phyloP scores from a whole-genome alignment of 1,140 invertebrate genomes.

The Penaeus indicus region DNA sequence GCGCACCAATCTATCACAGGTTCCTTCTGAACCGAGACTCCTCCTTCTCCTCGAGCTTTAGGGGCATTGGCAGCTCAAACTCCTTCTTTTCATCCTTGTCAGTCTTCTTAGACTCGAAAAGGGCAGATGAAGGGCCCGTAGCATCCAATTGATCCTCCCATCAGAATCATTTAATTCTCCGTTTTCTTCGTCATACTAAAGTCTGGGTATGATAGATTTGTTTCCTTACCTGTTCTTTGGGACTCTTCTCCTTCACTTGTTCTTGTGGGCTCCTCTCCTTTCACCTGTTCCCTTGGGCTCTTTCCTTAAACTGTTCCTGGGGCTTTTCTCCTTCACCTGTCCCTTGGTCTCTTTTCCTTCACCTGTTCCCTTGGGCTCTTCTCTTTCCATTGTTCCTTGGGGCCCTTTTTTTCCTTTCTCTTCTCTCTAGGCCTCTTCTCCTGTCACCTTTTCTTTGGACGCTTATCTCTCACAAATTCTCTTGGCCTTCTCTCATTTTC shows the following conservation, averaged over 20 bases:
- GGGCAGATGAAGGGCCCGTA: not conserved
- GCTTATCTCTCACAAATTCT: not conserved
- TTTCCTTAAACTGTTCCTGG: not conserved
- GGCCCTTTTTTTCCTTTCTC: not conserved
- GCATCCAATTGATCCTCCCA: too few relatives aligned
- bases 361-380: constrained; percentile 24
- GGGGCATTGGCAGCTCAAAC: not conserved
- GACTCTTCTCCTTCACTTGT: constrained; percentile 34
- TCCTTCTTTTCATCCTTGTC: not conserved
- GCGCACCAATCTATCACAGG: constrained; percentile 52
- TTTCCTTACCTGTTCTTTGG: not conserved
- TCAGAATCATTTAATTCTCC: too few relatives aligned
- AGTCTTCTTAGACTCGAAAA: not conserved
- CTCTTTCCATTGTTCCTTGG: constrained; percentile 18
- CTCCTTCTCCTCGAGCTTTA: not conserved
- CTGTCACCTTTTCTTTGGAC: not conserved
- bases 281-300: not conserved
- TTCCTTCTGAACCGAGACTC: constrained; percentile 29
- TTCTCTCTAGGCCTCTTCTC: not conserved
- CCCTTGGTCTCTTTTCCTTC: not conserved
- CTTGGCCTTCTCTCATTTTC: not conserved
- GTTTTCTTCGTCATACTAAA: constrained; percentile 6
- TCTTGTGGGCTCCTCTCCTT: not conserved
- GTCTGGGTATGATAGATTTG: constrained; percentile 10
- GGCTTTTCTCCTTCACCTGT: not conserved